Evolutionary conservation across 2,113 vertebrate genomes (phyloP).

Genomic region (Galbula dea): DNA sequence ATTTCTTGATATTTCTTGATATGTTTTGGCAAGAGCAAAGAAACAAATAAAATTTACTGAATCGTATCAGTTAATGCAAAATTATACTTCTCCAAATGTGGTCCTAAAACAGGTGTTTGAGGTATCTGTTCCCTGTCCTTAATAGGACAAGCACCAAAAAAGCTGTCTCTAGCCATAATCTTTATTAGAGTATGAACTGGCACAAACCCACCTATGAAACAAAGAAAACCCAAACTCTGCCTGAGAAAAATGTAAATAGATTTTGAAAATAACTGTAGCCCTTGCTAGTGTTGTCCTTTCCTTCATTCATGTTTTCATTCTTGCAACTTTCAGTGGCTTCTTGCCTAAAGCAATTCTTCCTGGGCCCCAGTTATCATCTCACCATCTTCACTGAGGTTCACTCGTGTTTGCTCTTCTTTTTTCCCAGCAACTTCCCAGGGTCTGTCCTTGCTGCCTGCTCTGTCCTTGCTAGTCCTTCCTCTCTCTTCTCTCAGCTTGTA

Average conservation of each 20-base stretch:
- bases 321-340: neutral
- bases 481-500: neutral
- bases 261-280: neutral
- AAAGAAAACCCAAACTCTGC: neutral
- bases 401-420: neutral
- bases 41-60: neutral
- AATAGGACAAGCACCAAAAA: neutral
- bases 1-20: constrained; percentile 1
- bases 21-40: neutral
- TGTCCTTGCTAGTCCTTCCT: neutral
- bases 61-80: neutral
- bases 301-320: neutral
- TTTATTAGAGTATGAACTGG: neutral
- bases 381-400: neutral
- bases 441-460: neutral
- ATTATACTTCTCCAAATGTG: neutral
- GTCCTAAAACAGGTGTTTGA: neutral
- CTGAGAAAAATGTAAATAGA: neutral
- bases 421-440: neutral
- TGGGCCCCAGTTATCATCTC: neutral
- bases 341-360: neutral
- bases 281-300: neutral
- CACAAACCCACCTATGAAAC: neutral
- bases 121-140: neutral
- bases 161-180: neutral